These are phyloP conservation scores for Dichetophora obliterata DNA, from an alignment of 2,888 invertebrate species.

Conservation along the genomic window DNA sequence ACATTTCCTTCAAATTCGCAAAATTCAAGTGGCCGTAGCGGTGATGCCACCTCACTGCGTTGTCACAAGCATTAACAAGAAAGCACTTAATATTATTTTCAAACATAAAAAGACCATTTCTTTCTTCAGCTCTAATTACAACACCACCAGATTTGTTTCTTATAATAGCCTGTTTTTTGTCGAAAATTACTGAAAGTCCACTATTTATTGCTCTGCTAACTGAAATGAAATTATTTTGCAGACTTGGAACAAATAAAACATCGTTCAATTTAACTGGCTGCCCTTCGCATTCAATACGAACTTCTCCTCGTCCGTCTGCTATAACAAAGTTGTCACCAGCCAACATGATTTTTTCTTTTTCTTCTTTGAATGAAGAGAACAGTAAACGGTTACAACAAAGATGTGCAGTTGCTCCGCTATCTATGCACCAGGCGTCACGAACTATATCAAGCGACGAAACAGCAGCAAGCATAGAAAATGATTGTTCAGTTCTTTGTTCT, in stretches of 20 bases:
- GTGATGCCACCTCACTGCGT: slow-evolving; percentile 25
- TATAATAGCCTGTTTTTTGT: background rate
- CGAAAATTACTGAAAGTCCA: background rate
- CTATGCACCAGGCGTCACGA: background rate
- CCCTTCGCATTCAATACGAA: background rate
- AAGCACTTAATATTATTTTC: background rate
- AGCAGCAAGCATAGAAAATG: background rate
- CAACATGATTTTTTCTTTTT: background rate
- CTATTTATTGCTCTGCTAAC: background rate
- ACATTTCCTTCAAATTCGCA: background rate
- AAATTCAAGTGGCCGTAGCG: slow-evolving; percentile 24
- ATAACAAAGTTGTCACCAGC: background rate
- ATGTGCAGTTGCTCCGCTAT: slow-evolving; percentile 17
- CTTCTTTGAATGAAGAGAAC: slow-evolving; percentile 4
- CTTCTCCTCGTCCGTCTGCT: slow-evolving; percentile 18
- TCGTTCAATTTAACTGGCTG: background rate
- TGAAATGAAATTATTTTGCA: slow-evolving; percentile 15
- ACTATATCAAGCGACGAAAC: background rate
- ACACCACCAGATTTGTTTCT: background rate
- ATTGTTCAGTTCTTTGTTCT: background rate
- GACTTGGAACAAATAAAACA: background rate
- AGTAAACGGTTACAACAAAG: background rate
- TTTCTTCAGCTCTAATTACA: background rate
- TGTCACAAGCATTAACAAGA: background rate
- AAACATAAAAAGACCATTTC: background rate